Conservation (phyloP, 2,113 vertebrate genomes). For the Hemiprocne comata region DNA sequence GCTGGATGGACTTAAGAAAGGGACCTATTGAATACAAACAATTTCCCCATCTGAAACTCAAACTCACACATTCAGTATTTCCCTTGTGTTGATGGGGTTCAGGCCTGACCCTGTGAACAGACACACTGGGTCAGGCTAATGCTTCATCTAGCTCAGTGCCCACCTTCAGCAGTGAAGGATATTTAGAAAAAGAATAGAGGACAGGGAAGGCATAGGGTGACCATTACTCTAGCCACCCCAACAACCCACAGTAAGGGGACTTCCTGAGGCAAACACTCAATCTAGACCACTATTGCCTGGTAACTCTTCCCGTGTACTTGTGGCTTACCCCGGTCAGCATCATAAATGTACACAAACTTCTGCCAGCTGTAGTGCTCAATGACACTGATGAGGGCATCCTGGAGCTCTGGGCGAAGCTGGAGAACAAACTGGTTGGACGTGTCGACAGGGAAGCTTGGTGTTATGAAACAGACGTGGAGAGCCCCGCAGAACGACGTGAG, state of each 20-base stretch:
- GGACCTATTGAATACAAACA: neutral
- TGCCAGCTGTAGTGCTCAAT: conserved; percentile 96
- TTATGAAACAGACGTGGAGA: conserved; percentile 98
- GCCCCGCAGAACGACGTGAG: conserved; percentile 98
- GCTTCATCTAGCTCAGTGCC: neutral
- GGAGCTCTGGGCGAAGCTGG: conserved; percentile 94
- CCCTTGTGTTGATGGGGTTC: rapidly evolving
- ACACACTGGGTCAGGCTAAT: neutral
- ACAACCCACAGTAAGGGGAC: neutral
- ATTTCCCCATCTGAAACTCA: neutral
- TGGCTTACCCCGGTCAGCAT: conserved; percentile 91
- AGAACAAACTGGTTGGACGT: conserved; percentile 98
- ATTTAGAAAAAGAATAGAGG: neutral
- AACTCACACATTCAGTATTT: neutral
- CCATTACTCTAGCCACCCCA: neutral
- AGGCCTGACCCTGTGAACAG: neutral
- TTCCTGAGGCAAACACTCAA: neutral
- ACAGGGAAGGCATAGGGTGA: neutral
- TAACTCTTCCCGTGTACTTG: neutral
- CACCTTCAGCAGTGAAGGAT: neutral
- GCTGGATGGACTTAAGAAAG: neutral
- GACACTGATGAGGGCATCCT: conserved; percentile 94
- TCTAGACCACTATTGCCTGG: neutral
- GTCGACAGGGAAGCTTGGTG: conserved; percentile 94
- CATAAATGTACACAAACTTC: conserved; percentile 98